Evolutionary conservation across 2,888 invertebrate species (phyloP), one percentile per base, ranked within the genome.

Genomic region (Andricus curvator): DNA sequence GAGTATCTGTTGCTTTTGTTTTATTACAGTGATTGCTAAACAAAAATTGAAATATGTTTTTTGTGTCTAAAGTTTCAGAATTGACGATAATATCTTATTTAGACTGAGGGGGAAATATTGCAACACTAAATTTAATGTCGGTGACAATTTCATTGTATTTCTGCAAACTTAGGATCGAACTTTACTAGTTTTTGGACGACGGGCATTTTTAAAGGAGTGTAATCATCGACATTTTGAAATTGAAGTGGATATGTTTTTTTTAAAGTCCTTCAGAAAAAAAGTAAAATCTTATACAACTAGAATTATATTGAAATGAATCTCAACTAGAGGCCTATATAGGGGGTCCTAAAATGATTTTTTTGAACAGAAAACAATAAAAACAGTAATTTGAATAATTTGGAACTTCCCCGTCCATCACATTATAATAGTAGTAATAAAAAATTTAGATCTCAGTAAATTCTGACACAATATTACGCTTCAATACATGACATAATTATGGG

Each of bases 341-440:
- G 37, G 8, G 37, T 9, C 56, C 2, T 56, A 56, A 56, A 56
- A n/a, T n/a, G 1, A 9, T 4, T 56, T 56, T 56, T n/a, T n/a
- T 3, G n/a, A n/a, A n/a, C 11, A n/a, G n/a, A 6, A n/a, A n/a
- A n/a, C 0, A 56, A 9, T 56, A 56, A 56, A 11, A 56, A 56
- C 22, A 60, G 22, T 11, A 22, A 22, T 60, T 22, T 60, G 3
- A 60, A 22, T 60, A 60, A 60, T 22, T 60, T 60, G 22, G 22
- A 22, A 60, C 60, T 60, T 60, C 22, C 11, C 22, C 22, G 11
- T 17, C 29, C 29, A 64, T 17, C 17, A 29, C 15, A 29, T 64
- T 64, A 64, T 62, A 25, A 62, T 20, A 11, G 29, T 56, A 56
- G 33, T 56, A 56, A 51, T 74, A 33, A 74, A 74, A n/a, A 74